Percentiles rank a stretch among this genome's conserved stretches.
These are phyloP conservation scores for Ageneiosus marmoratus DNA, from an alignment of 2,113 vertebrate species.

Conservation along the genomic window DNA sequence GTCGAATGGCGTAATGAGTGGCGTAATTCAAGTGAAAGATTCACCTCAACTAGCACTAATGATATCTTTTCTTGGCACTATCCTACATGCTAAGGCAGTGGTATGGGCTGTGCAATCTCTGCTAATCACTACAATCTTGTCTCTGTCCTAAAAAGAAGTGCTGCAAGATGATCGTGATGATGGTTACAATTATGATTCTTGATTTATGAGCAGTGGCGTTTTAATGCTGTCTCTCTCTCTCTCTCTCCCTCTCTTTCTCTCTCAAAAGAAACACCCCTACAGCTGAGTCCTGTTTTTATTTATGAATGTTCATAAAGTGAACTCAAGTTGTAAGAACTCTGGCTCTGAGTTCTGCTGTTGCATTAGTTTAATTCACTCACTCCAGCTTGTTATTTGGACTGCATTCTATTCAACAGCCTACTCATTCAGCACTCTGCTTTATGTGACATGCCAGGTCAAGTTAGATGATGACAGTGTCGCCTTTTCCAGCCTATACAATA, in stretches of 20 bases:
- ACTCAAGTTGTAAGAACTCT: background rate
- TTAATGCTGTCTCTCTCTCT: background rate
- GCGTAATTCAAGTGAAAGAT: slow-evolving; percentile 18
- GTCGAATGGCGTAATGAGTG: background rate
- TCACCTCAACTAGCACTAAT: slow-evolving; percentile 12
- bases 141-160: background rate
- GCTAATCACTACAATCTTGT: slow-evolving; percentile 17
- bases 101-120: background rate
- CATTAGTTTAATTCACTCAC: slow-evolving; percentile 6
- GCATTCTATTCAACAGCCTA: slow-evolving; percentile 21
- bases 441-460: slow-evolving; percentile 15
- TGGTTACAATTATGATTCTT: slow-evolving; percentile 4
- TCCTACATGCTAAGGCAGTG: background rate
- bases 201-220: background rate
- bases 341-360: background rate
- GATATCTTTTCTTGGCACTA: background rate
- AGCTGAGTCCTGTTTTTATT: slow-evolving; percentile 12
- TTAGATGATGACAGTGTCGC: slow-evolving; percentile 7
- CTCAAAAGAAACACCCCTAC: slow-evolving; percentile 1
- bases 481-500: slow-evolving; percentile 18
- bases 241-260: too few relatives aligned
- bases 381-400: slow-evolving; percentile 26
- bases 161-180: background rate
- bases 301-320: slow-evolving; percentile 4
- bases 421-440: background rate